Base-by-base conservation (phyloP, 2,113 vertebrate species). In the Tachysurus fulvidraco region DNA sequence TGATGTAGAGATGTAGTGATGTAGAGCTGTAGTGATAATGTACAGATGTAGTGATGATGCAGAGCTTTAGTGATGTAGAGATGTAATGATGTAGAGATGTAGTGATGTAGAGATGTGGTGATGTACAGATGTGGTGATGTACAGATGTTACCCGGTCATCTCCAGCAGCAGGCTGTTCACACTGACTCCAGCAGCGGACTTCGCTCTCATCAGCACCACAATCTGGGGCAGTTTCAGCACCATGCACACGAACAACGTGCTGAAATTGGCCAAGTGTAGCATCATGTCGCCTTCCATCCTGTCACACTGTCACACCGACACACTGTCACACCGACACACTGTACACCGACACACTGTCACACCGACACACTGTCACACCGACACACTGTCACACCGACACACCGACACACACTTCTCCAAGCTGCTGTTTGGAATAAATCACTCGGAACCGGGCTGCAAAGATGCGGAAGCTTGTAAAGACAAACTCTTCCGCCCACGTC, bases 151-250 rank as follows among this genome's bases (percentile, higher is more conserved):
- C 98, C 97, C 97, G 8, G 89, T 86, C 81, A 99, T 89, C 92
- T 99, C 97, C 73, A 99, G 94, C 0, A 97, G 92, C 0, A 98
- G 90, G 69, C 98, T 97, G 88, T 93, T 88, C 65, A 96, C 85
- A 89, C 98, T 99, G 89, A 99, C 44, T 46, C 98, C 98, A 11
- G 88, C 89, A 36, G 96, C 90, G 2, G 96, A 93, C 30, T 94
- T 90, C 9, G 97, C 95, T n/a, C 83, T 82, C 89, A 97, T 91
- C 87, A 98, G 92, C 0, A 95, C 93, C 54, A 93, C 92, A 55
- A 98, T 95, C 92, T 99, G 98, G 77, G 98, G 98, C 88, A 99
- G 93, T 90, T 99, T 98, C 1, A 99, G 93, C 91, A 96, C 95
- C 83, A 96, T 93, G 92, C 97, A 97, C 88, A 94, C 93, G 1